Evolutionary conservation across 2,888 invertebrate species (phyloP).

Genomic region (Calliphora vomitoria): DNA sequence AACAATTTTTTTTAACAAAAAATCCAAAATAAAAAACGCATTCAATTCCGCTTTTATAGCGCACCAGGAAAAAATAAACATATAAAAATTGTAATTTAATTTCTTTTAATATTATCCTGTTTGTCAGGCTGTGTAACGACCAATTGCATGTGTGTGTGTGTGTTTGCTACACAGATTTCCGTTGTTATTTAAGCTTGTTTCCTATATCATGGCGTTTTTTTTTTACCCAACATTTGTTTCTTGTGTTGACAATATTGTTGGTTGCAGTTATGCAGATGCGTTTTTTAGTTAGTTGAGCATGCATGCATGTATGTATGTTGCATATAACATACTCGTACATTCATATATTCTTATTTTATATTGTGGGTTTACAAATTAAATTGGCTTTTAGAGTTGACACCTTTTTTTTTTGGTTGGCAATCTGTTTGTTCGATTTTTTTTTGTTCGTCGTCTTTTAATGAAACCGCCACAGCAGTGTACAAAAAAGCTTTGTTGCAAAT

Average conservation of each 20-base stretch:
- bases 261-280: conserved; percentile 71
- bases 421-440: conserved; percentile 47
- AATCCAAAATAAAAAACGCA: conserved; percentile 11
- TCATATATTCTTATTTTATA: conserved; percentile 59
- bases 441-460: conserved; percentile 47
- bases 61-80: conserved; percentile 37
- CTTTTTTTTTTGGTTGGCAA: conserved; percentile 62
- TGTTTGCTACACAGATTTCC: conserved; percentile 69
- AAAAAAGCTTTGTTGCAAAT: conserved; percentile 19
- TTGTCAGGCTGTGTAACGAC: conserved; percentile 20
- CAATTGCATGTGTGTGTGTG: not conserved
- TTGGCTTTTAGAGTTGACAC: conserved; percentile 73
- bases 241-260: conserved; percentile 47
- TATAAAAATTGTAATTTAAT: conserved; percentile 73
- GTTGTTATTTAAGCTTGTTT: conserved; percentile 71
- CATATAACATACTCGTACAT: conserved; percentile 23
- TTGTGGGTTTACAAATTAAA: conserved; percentile 73
- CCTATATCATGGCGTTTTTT: conserved; percentile 54
- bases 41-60: conserved; percentile 56
- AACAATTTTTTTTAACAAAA: conserved; percentile 66
- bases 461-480: conserved; percentile 45
- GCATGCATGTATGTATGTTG: conserved; percentile 7
- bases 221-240: conserved; percentile 40
- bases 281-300: conserved; percentile 18
- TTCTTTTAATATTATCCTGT: conserved; percentile 71